phyloP scores from a whole-genome alignment of 2,797 vertebrate species.

The Myotis myotis region DNA sequence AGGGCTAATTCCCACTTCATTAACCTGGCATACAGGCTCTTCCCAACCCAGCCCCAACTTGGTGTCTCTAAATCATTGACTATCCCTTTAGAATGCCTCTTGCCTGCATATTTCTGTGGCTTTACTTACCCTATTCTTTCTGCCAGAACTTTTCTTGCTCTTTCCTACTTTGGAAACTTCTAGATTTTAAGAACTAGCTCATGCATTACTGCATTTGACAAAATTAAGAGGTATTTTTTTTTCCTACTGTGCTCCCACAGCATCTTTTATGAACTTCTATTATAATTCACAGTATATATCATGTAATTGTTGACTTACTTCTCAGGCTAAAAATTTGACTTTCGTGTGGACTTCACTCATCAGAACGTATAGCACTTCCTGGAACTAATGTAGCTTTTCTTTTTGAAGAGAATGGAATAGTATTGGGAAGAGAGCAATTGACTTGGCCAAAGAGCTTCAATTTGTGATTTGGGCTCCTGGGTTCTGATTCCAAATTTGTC shows the following conservation, averaged over 20 bases:
- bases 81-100: neutral
- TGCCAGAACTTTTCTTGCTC: neutral
- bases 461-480: neutral
- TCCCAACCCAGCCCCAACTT: neutral
- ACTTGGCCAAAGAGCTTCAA: neutral
- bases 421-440: neutral
- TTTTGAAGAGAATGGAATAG: neutral
- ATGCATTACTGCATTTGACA: neutral
- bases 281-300: neutral
- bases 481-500: neutral
- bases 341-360: neutral
- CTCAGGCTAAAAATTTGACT: neutral
- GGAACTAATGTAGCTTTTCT: constrained; percentile 6
- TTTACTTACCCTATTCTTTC: constrained; percentile 2
- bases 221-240: neutral
- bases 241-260: neutral
- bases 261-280: neutral
- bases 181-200: constrained; percentile 28
- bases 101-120: neutral
- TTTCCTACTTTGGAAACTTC: neutral
- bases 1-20: neutral
- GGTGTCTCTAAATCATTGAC: neutral
- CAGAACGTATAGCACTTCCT: constrained; percentile 5
- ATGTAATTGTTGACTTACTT: constrained; percentile 34
- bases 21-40: neutral